Evolutionary conservation across 2,113 vertebrate genomes (phyloP).

Genomic region (Corvus hawaiiensis): DNA sequence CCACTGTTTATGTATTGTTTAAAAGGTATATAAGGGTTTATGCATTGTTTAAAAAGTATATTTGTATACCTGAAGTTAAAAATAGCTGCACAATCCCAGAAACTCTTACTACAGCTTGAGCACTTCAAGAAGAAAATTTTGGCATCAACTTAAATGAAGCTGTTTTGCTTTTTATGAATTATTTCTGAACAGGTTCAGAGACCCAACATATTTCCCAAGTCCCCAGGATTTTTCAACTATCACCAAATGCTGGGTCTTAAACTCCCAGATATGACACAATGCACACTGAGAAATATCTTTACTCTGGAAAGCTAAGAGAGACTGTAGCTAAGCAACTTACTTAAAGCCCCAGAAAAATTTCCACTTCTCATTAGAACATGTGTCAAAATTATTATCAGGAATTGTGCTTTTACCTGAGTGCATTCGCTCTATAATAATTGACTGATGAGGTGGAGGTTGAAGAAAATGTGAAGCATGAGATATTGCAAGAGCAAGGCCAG

Average conservation of each 20-base stretch:
- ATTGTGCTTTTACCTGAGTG: slow-evolving; percentile 86
- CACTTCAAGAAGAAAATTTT: neutral
- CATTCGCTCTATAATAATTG: slow-evolving; percentile 99
- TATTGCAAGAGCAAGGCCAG: slow-evolving; percentile 92
- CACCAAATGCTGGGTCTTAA: neutral
- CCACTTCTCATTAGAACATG: neutral
- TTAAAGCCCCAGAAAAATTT: neutral
- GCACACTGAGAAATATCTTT: neutral
- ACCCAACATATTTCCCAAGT: neutral
- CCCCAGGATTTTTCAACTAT: neutral
- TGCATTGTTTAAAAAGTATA: neutral
- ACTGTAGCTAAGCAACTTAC: neutral
- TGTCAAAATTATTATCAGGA: neutral
- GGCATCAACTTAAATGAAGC: neutral
- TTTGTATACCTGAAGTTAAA: neutral
- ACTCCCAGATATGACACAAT: neutral
- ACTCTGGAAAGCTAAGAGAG: neutral
- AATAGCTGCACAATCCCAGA: neutral
- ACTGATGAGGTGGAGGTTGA: slow-evolving; percentile 98
- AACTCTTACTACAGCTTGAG: neutral
- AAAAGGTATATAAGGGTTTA: neutral
- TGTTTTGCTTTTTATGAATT: neutral
- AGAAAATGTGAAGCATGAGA: slow-evolving; percentile 98
- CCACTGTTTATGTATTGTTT: neutral
- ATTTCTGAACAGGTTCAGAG: neutral